Evolutionary conservation across 2,113 vertebrate species (phyloP).

Genomic region (Oryctolagus cuniculus): DNA sequence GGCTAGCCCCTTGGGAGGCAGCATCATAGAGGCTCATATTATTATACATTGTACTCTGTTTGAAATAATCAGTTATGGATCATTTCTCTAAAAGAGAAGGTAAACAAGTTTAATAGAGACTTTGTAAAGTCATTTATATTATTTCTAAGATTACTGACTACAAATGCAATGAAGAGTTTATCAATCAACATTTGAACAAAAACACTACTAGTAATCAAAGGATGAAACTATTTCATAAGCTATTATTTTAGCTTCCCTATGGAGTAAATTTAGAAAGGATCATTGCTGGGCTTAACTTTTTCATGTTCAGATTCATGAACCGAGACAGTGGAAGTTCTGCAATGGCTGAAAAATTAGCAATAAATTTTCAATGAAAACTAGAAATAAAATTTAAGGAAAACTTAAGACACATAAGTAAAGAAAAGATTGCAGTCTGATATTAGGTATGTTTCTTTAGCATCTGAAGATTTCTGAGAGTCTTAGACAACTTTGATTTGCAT

Average conservation of each 20-base stretch:
- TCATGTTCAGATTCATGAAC: neutral
- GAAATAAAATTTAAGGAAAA: constrained; percentile 26
- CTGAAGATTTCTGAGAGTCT: neutral
- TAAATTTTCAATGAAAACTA: neutral
- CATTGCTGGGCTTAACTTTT: neutral
- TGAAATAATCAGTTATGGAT: neutral
- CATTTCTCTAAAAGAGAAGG: constrained; percentile 40
- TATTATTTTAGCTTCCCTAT: neutral
- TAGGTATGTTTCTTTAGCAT: neutral
- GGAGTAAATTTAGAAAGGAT: neutral
- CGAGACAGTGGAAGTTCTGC: neutral
- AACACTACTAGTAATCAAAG: neutral
- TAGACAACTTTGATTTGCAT: neutral
- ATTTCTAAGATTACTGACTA: neutral
- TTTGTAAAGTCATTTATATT: neutral
- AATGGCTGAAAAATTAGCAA: neutral
- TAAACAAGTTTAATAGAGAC: neutral
- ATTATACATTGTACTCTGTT: neutral
- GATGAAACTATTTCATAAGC: constrained; percentile 41
- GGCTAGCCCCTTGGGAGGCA: neutral
- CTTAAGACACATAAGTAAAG: neutral
- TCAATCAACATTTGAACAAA: constrained; percentile 8
- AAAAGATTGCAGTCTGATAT: neutral
- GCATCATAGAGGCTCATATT: neutral
- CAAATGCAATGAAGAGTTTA: neutral